Conservation (phyloP, 2,113 vertebrate genomes). For the Mirounga angustirostris region DNA sequence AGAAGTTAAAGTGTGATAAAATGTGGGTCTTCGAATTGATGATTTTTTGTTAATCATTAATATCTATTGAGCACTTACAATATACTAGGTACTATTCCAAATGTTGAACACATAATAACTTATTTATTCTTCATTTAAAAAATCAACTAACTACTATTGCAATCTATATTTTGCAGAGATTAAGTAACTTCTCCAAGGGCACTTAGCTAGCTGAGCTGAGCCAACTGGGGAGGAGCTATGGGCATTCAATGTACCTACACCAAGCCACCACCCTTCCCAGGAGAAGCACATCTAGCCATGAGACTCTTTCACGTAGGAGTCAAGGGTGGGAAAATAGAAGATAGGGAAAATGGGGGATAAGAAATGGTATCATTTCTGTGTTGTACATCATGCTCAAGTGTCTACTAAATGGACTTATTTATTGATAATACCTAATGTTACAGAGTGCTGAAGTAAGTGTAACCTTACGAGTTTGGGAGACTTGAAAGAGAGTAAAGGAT, state of each 20-base stretch:
- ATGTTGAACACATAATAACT: background rate
- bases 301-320: background rate
- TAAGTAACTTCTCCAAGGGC: background rate
- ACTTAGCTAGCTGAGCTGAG: background rate
- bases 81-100: background rate
- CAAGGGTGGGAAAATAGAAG: background rate
- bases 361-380: background rate
- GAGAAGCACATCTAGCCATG: background rate
- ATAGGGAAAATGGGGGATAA: background rate
- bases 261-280: background rate
- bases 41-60: conserved; percentile 2
- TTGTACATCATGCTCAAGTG: background rate
- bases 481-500: background rate
- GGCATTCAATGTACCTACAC: background rate
- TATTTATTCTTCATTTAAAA: background rate
- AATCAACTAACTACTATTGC: background rate
- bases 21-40: background rate
- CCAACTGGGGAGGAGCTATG: background rate
- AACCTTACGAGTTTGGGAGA: background rate
- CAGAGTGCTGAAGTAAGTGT: background rate
- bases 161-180: conserved; percentile 10
- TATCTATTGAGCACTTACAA: background rate
- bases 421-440: background rate
- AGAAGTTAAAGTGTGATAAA: conserved; percentile 20
- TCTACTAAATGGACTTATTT: background rate